Evolutionary conservation across 1,140 invertebrate genomes (phyloP).

Genomic region (Trypoxylus dichotomus): DNA sequence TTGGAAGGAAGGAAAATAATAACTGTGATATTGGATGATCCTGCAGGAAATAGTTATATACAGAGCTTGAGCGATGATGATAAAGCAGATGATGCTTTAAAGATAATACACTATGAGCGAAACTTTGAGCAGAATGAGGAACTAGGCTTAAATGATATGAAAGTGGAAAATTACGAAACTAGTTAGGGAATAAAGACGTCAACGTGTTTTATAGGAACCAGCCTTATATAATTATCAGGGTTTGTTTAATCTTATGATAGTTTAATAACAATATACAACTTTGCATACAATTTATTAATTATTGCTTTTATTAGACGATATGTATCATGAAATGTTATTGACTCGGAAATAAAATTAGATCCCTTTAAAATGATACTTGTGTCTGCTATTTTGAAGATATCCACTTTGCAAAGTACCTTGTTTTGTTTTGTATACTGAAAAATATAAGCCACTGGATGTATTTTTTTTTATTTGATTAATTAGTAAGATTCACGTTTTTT

Average conservation of each 20-base stretch:
- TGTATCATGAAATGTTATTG: too few relatives aligned
- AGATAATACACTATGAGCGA: slow-evolving; percentile 80
- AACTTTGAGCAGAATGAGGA: slow-evolving; percentile 93
- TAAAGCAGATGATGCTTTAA: slow-evolving; percentile 65
- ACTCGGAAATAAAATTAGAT: neutral
- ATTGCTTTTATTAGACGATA: too few relatives aligned
- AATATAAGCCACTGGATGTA: neutral
- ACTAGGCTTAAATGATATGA: slow-evolving; percentile 96
- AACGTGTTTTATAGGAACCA: too few relatives aligned
- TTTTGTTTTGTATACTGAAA: too few relatives aligned
- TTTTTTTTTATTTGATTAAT: neutral
- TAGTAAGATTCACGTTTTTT: neutral
- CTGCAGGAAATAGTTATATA: slow-evolving; percentile 95
- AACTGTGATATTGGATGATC: slow-evolving; percentile 90
- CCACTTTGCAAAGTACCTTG: too few relatives aligned
- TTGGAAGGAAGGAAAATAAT: slow-evolving; percentile 64
- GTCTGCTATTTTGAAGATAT: too few relatives aligned
- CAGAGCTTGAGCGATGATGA: slow-evolving; percentile 69
- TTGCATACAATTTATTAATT: neutral
- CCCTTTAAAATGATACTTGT: too few relatives aligned
- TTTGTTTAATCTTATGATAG: too few relatives aligned
- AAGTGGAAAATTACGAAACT: slow-evolving; percentile 78
- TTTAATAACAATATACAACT: neutral
- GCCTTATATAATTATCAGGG: too few relatives aligned
- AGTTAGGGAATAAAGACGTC: neutral